Evolutionary conservation across 1,140 invertebrate species (phyloP).

Genomic region (Lepidurus apus): DNA sequence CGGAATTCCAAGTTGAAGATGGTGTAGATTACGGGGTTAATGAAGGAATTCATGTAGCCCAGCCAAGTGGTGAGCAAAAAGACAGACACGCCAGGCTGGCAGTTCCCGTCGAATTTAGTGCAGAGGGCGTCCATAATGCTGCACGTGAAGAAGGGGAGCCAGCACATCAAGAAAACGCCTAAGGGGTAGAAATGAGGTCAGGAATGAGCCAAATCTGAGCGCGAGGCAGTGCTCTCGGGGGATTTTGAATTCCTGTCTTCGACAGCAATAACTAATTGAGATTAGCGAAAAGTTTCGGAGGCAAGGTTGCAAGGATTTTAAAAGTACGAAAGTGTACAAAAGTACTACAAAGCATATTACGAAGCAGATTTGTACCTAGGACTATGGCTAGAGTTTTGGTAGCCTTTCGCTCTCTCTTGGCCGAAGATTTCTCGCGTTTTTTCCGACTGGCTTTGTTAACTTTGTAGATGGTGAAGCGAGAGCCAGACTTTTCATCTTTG

Average conservation of each 20-base stretch:
- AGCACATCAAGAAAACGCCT: slow-evolving; percentile 95
- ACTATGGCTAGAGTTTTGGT: slow-evolving; percentile 99
- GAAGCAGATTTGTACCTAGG: slow-evolving; percentile 61
- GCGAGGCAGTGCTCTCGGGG: background rate
- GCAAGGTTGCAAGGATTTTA: background rate
- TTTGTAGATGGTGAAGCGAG: slow-evolving; percentile 86
- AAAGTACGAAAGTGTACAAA: background rate
- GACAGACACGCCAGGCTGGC: slow-evolving; percentile 76
- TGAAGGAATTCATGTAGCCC: slow-evolving; percentile 90
- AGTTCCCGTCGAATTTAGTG: slow-evolving; percentile 72
- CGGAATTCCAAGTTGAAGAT: slow-evolving; percentile 99
- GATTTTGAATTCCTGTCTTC: background rate
- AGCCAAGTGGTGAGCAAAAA: slow-evolving; percentile 97
- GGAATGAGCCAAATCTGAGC: slow-evolving; percentile 18
- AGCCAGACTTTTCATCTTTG: slow-evolving; percentile 51
- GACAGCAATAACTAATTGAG: too few species aligned
- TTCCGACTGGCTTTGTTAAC: slow-evolving; percentile 89
- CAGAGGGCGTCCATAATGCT: slow-evolving; percentile 95
- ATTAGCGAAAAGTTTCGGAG: too few species aligned
- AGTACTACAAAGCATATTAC: too few species aligned
- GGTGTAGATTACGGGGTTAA: slow-evolving; percentile 89
- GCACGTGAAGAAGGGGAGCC: slow-evolving; percentile 98
- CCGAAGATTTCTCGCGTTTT: slow-evolving; percentile 89
- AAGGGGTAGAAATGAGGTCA: slow-evolving; percentile 40
- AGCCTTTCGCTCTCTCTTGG: slow-evolving; percentile 94